These are phyloP conservation scores for Anthopleura sola DNA, from an alignment of 64 coral and sea anemone species.

Conservation along the genomic window DNA sequence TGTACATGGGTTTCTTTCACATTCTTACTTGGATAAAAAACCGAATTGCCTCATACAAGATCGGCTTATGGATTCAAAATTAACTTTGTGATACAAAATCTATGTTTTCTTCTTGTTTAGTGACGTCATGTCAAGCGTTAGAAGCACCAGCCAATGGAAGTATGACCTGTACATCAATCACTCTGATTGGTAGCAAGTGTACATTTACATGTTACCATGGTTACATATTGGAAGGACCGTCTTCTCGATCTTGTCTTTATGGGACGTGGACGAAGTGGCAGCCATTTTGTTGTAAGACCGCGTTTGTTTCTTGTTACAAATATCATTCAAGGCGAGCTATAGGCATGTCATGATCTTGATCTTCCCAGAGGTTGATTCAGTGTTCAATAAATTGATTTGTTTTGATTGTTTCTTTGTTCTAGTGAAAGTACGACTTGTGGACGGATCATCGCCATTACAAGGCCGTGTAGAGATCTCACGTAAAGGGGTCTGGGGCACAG, in stretches of 20 bases:
- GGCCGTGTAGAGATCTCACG: conserved; percentile 15
- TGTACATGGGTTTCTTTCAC: too few species aligned
- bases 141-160: conserved; percentile 7
- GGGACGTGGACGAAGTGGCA: not conserved
- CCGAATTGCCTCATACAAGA: too few species aligned
- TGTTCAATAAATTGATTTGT: not conserved
- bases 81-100: not conserved
- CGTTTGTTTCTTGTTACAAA: too few species aligned
- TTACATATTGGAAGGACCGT: not conserved
- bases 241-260: not conserved
- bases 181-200: not conserved
- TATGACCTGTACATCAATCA: not conserved
- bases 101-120: not conserved
- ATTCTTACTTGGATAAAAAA: too few species aligned
- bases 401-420: not conserved
- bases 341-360: too few species aligned
- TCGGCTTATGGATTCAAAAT: too few species aligned
- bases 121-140: not conserved
- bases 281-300: conserved; percentile 3
- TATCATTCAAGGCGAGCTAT: too few species aligned
- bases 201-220: not conserved
- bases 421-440: not conserved
- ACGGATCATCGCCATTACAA: not conserved
- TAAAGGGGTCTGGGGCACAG: conserved; percentile 9
- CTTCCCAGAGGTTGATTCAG: too few species aligned